phyloP scores from a whole-genome alignment of 2,888 invertebrate genomes.

The Andrena hattorfiana region DNA sequence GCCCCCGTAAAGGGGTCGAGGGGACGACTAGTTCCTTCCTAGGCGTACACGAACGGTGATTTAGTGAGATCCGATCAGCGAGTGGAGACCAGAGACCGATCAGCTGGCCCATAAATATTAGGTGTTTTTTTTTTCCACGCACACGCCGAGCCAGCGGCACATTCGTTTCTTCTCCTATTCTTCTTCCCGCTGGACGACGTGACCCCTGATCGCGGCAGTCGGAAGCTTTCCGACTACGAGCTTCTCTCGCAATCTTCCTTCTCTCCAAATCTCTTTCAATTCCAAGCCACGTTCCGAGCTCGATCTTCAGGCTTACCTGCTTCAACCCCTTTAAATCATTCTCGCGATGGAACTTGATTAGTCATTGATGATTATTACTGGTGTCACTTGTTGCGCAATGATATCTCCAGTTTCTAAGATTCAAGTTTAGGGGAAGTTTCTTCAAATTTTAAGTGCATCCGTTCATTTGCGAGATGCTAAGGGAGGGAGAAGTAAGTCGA shows the following conservation, averaged over 20 bases:
- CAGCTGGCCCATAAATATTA: conserved; percentile 81
- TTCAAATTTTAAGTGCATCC: not conserved
- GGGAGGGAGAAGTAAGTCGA: not conserved
- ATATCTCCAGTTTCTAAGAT: not conserved
- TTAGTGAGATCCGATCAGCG: conserved; percentile 77
- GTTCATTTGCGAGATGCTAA: not conserved
- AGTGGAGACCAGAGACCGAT: conserved; percentile 75
- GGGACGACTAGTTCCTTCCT: conserved; percentile 73
- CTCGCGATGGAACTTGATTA: not conserved
- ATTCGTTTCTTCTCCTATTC: conserved; percentile 25
- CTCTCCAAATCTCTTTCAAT: conserved; percentile 76
- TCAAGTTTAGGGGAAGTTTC: not conserved
- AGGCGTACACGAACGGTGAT: conserved; percentile 76
- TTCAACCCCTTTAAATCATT: not conserved
- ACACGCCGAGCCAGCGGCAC: conserved; percentile 20
- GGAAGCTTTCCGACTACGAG: conserved; percentile 59
- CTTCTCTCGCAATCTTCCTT: conserved; percentile 69
- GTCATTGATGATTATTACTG: not conserved
- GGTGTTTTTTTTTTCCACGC: conserved; percentile 66
- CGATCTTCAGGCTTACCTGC: conserved; percentile 54
- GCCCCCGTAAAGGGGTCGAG: conserved; percentile 57
- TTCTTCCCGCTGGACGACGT: conserved; percentile 42
- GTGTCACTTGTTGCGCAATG: no score
- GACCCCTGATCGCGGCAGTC: conserved; percentile 68
- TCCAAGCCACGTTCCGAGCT: conserved; percentile 67